Evolutionary conservation across 2,113 vertebrate species (phyloP).

Genomic region (Siniperca knerii): DNA sequence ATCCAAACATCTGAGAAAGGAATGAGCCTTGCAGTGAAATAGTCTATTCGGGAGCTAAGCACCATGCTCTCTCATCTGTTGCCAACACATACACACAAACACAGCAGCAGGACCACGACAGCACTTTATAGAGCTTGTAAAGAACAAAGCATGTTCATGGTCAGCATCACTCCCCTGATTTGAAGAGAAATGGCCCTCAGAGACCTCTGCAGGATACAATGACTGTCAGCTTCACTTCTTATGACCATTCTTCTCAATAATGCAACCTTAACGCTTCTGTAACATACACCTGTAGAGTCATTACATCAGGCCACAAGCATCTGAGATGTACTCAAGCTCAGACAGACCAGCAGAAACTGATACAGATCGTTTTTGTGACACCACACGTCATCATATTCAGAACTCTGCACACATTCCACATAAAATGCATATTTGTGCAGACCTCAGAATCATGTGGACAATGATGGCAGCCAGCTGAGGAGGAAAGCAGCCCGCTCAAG

Average conservation of each 20-base stretch:
- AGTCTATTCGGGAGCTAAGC: conserved; percentile 53
- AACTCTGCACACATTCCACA: neutral
- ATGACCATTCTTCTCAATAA: conserved; percentile 7
- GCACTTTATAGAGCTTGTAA: conserved; percentile 30
- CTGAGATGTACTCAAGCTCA: conserved; percentile 20
- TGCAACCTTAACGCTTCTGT: conserved; percentile 10
- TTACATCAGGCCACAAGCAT: conserved; percentile 39
- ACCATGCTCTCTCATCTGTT: conserved; percentile 48
- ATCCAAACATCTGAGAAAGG: conserved; percentile 77
- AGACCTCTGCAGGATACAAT: conserved; percentile 2
- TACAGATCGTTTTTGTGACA: conserved; percentile 10
- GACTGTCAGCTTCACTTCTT: neutral
- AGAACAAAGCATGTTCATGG: conserved; percentile 34
- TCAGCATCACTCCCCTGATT: conserved; percentile 32
- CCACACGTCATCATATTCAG: conserved; percentile 5
- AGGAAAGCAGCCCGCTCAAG: conserved; percentile 9
- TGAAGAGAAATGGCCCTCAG: conserved; percentile 23
- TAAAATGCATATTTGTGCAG: conserved; percentile 31
- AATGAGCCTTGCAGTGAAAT: conserved; percentile 60
- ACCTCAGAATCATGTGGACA: conserved; percentile 25
- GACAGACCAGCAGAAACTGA: conserved; percentile 39
- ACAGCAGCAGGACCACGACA: conserved; percentile 35
- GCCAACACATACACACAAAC: conserved; percentile 60
- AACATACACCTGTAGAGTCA: conserved; percentile 35
- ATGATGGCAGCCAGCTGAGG: conserved; percentile 34